Percentiles rank a stretch among this genome's conserved stretches.
phyloP scores from a whole-genome alignment of 2,113 vertebrate genomes.

The Pygoscelis antarcticus region DNA sequence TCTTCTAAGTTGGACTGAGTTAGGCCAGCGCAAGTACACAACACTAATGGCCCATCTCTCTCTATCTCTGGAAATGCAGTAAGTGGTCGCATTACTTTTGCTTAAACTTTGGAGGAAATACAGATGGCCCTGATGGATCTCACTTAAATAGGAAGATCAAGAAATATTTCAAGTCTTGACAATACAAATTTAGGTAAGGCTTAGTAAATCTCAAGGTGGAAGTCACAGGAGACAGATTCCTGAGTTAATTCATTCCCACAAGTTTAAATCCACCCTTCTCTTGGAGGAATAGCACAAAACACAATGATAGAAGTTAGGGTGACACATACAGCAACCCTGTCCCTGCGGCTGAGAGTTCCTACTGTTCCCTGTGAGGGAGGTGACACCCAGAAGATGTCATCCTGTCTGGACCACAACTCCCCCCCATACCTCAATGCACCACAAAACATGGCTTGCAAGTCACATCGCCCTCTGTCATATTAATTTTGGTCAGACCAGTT shows the following conservation, averaged over 20 bases:
- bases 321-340: neutral
- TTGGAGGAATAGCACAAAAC: neutral
- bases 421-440: neutral
- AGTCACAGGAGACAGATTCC: neutral
- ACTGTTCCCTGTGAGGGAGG: neutral
- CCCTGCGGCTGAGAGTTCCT: neutral
- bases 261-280: neutral
- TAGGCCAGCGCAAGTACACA: neutral
- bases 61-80: neutral
- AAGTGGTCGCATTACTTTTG: neutral
- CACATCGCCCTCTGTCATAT: rapidly evolving
- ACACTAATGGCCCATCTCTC: neutral
- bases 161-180: neutral
- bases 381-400: neutral
- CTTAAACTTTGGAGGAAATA: neutral
- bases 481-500: neutral
- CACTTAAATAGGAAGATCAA: neutral
- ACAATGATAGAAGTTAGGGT: neutral
- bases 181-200: neutral
- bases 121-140: too few relatives aligned
- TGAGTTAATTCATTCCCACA: neutral
- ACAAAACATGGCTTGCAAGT: neutral
- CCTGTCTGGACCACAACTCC: neutral
- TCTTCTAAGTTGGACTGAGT: neutral
- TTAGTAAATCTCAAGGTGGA: neutral